Evolutionary conservation across 1,140 invertebrate species (phyloP).

Genomic region (Camponotus floridanus): DNA sequence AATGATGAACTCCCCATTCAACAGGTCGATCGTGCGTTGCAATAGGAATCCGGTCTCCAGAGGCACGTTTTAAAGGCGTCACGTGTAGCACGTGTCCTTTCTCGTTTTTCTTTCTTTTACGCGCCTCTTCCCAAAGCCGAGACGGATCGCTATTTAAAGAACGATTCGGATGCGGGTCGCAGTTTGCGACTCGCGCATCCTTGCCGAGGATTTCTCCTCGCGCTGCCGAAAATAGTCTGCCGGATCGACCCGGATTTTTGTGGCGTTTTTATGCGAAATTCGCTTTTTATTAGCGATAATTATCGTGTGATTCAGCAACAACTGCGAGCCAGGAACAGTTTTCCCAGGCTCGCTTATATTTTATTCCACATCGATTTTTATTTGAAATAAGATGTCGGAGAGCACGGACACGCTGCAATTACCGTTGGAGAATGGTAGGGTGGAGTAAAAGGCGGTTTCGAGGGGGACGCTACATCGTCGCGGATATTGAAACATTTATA

Average conservation of each 20-base stretch:
- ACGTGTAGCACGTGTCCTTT: constrained; percentile 34
- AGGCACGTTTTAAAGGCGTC: constrained; percentile 43
- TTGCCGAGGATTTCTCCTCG: background rate
- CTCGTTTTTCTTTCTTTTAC: background rate
- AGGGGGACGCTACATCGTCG: constrained; percentile 9
- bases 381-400: constrained; percentile 47
- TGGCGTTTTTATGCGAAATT: background rate
- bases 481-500: constrained; percentile 54
- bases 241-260: background rate
- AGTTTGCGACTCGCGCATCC: background rate
- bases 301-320: constrained; percentile 41
- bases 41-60: background rate
- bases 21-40: constrained; percentile 44
- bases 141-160: constrained; percentile 16
- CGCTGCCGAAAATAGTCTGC: constrained; percentile 15
- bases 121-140: background rate
- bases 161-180: constrained; percentile 13
- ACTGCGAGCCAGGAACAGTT: background rate
- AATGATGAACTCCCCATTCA: constrained; percentile 48
- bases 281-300: background rate
- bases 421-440: constrained; percentile 50
- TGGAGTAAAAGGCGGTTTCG: constrained; percentile 51
- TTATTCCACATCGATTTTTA: constrained; percentile 54
- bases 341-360: constrained; percentile 43
- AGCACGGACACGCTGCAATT: constrained; percentile 51